These are phyloP conservation scores for Muscidifurax raptorellus DNA, from an alignment of 1,140 invertebrate genomes.

Conservation along the genomic window DNA sequence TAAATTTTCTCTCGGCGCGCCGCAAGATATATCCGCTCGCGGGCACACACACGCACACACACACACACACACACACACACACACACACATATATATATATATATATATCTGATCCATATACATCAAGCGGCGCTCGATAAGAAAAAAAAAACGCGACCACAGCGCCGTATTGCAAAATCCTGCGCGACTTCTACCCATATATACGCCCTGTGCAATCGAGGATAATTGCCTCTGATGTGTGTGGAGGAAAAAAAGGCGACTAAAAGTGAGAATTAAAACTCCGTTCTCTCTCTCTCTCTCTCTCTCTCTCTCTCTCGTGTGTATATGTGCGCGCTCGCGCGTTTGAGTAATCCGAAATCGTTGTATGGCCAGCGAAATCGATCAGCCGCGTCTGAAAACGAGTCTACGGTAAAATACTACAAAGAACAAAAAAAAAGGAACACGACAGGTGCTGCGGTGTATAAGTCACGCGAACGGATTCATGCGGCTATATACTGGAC, in stretches of 20 bases:
- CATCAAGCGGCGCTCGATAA: constrained; percentile 34
- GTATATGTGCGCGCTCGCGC: too few species aligned
- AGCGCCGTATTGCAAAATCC: neutral
- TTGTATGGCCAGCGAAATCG: constrained; percentile 4
- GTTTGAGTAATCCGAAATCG: neutral
- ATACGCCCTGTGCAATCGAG: constrained; percentile 1
- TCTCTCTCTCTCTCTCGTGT: too few species aligned
- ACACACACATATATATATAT: too few species aligned
- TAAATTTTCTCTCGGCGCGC: constrained; percentile 15
- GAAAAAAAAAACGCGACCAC: constrained; percentile 13
- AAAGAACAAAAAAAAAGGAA: neutral
- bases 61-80: too few species aligned
- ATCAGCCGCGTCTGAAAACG: constrained; percentile 23
- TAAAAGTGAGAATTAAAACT: constrained; percentile 10
- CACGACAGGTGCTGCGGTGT: neutral
- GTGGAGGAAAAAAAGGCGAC: neutral
- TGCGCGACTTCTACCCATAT: neutral
- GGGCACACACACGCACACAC: too few species aligned
- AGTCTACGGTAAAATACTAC: neutral
- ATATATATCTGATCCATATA: constrained; percentile 18
- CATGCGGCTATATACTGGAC: constrained; percentile 54
- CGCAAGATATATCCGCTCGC: neutral
- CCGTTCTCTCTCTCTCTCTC: neutral
- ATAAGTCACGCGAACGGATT: constrained; percentile 9
- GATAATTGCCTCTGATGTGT: constrained; percentile 17